These are phyloP conservation scores for Turritopsis rubra DNA, from an alignment of 30 jellyfish, hydroid and myxozoan genomes.

Conservation along the genomic window DNA sequence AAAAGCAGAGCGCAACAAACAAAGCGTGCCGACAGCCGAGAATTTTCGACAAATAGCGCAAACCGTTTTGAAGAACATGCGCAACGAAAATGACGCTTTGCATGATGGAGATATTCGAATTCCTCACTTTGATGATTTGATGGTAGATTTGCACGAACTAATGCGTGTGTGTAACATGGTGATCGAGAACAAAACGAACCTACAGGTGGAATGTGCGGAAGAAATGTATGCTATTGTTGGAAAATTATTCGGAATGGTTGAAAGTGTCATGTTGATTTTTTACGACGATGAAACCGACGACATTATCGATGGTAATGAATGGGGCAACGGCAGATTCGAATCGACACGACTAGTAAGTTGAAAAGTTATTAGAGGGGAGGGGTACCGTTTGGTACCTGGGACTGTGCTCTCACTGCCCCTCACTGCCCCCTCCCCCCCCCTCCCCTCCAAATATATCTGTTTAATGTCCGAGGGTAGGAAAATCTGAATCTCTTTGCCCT, in stretches of 20 bases:
- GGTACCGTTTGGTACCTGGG: no score
- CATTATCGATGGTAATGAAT: not conserved
- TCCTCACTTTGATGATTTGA: constrained; percentile 6
- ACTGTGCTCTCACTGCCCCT: no score
- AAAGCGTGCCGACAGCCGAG: constrained; percentile 13
- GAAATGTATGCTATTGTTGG: constrained; percentile 1
- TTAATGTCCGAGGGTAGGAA: no score
- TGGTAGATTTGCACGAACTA: not conserved
- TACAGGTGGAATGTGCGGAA: not conserved
- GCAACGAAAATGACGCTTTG: not conserved
- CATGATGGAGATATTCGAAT: not conserved
- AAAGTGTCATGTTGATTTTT: not conserved
- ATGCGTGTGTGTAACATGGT: not conserved
- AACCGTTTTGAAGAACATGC: not conserved
- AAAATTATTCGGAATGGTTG: constrained; percentile 17
- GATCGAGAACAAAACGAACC: not conserved
- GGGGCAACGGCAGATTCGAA: constrained; percentile 9
- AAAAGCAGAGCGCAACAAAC: constrained; percentile 14
- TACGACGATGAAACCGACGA: constrained; percentile 14
- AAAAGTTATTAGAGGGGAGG: no score
- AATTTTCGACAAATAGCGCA: not conserved
- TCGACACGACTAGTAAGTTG: not conserved
- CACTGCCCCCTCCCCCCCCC: no score
- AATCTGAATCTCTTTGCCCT: no score
- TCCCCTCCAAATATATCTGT: no score